Evolutionary conservation across 2,113 vertebrate genomes (phyloP).

Genomic region (Prietella phreatophila): DNA sequence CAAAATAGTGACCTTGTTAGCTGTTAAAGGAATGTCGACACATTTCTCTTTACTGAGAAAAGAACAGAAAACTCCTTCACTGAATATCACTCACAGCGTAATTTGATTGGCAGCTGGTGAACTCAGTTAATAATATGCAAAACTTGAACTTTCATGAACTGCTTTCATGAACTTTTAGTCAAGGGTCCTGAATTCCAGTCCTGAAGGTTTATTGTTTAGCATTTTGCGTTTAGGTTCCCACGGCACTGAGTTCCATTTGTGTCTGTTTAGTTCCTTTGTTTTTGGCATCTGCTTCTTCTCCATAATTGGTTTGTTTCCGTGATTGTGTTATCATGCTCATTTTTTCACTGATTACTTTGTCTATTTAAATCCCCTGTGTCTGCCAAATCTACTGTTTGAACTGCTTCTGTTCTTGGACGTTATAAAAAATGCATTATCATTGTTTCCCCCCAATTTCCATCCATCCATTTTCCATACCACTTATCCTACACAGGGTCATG

Average conservation of each 20-base stretch:
- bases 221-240: not conserved
- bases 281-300: not conserved
- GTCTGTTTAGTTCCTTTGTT: not conserved
- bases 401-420: not conserved
- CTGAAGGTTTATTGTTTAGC: no score
- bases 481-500: no score
- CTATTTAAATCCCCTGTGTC: not conserved
- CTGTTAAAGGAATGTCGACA: not conserved
- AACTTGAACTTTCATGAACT: not conserved
- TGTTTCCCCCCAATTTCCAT: not conserved
- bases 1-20: constrained; percentile 8
- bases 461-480: no score
- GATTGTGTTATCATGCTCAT: not conserved
- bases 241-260: not conserved
- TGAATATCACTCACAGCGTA: not conserved
- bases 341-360: not conserved
- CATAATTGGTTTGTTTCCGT: not conserved
- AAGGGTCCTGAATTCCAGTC: not conserved
- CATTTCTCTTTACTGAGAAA: constrained; percentile 17
- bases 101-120: not conserved
- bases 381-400: not conserved
- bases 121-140: constrained; percentile 7
- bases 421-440: not conserved
- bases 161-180: not conserved
- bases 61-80: constrained; percentile 22